Base-by-base conservation (phyloP, 2,888 invertebrate genomes). In the Cistogaster globosa region DNA sequence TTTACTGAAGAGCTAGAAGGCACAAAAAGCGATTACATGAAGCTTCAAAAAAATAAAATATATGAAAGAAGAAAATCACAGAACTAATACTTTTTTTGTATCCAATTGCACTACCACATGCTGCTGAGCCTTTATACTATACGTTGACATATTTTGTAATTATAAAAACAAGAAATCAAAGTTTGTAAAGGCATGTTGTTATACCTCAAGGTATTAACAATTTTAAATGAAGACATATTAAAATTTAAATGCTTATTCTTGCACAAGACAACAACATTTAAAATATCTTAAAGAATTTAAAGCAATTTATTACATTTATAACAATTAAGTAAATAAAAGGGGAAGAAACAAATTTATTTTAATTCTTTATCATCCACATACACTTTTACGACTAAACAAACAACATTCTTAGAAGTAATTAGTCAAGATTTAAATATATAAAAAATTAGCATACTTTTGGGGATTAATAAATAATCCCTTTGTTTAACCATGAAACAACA, bases 381-480 rank as follows among this genome's bases (percentile, higher is more conserved):
- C 16, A 60, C n/a, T 36, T 60, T 12, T 38, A 38, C 32, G 42
- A 63, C 32, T 48, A 7, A 3, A 32, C 18, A 36, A 20, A 74
- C 32, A 74, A 65, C 58, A 75, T 32, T 48, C 58, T 60, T 8
- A 4, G 8, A 76, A 69, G 76, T 58, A 76, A 83, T 83, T 83
- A 71, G 63, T 71, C 58, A 83, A 71, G 82, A 77, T 83, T 71
- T 80, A 67, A 67, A 57, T 36, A 48, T 14, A 63, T 55, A 57
- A 79, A 38, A 68, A 63, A 69, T 22, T 14, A 72, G 60, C 58
- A 83, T 83, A 77, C 71, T 77, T 83, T 83, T 53, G 71, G 82
- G 82, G n/a, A 71, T 77, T 77, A 77, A 83, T 67, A 83, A 45
- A 67, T 83, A 83, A 77, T 65, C 71, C 63, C 69, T 32, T 36